phyloP scores from a whole-genome alignment of 2,113 vertebrate species.

The Turnix velox region DNA sequence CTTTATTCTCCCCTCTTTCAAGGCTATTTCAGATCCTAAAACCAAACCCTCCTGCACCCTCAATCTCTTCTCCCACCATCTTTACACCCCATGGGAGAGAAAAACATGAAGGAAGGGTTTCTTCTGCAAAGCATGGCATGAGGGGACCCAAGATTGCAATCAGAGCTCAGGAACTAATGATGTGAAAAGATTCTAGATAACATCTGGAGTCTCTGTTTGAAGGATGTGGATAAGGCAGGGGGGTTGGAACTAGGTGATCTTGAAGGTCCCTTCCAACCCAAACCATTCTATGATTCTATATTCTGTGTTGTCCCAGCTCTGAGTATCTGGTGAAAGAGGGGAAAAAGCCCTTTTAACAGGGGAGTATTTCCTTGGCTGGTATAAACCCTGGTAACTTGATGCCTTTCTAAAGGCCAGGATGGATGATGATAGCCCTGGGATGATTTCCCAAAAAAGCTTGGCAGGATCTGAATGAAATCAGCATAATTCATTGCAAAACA shows the following conservation, averaged over 20 bases:
- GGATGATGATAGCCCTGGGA: background rate
- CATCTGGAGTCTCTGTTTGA: background rate
- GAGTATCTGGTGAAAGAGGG: background rate
- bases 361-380: background rate
- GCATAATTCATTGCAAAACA: background rate
- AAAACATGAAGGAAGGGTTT: background rate
- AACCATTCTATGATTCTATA: too few relatives aligned
- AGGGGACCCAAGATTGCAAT: background rate
- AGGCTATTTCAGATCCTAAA: background rate
- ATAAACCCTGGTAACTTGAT: background rate
- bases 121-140: background rate
- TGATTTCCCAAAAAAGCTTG: constrained; percentile 11
- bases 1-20: background rate
- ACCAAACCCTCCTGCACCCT: background rate
- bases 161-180: background rate
- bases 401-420: background rate
- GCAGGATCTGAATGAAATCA: background rate
- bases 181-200: background rate
- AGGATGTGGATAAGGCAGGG: too few relatives aligned
- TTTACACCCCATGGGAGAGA: background rate
- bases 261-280: too few relatives aligned
- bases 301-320: background rate
- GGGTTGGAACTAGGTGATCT: too few relatives aligned
- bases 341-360: background rate
- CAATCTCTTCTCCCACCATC: background rate